Conservation (phyloP, 1,140 invertebrate species). For the Drosophila pallidifrons region DNA sequence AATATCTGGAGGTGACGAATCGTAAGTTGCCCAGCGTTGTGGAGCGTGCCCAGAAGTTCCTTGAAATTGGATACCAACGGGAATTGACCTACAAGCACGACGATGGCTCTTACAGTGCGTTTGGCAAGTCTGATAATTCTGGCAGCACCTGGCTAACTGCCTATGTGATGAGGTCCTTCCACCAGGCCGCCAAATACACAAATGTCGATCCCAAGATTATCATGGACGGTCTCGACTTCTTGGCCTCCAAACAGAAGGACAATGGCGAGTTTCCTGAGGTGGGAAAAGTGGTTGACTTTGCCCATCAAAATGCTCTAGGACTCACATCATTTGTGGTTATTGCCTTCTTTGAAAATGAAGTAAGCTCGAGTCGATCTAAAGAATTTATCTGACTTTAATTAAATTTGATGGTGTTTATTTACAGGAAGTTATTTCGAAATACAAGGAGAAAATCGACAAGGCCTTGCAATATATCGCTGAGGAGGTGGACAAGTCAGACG, state of each 20-base stretch:
- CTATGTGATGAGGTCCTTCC: conserved; percentile 95
- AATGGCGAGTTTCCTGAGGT: conserved; percentile 94
- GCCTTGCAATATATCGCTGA: conserved; percentile 92
- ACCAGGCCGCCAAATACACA: conserved; percentile 92
- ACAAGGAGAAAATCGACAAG: conserved; percentile 89
- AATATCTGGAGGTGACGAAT: conserved; percentile 87
- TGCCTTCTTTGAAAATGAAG: conserved; percentile 92
- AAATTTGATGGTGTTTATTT: conserved; percentile 29
- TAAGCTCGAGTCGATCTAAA: conserved; percentile 25
- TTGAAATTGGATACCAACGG: conserved; percentile 96
- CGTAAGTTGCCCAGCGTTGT: conserved; percentile 57
- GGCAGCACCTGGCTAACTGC: conserved; percentile 97
- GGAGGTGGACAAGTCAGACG: conserved; percentile 89
- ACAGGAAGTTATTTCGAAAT: conserved; percentile 84
- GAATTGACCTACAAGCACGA: conserved; percentile 94
- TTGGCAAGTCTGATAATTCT: conserved; percentile 91
- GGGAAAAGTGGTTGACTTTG: conserved; percentile 87
- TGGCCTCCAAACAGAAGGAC: conserved; percentile 86
- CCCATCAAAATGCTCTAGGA: conserved; percentile 87
- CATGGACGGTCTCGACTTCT: conserved; percentile 91
- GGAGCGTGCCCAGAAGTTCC: conserved; percentile 89
- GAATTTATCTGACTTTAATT: background rate
- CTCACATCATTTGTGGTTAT: conserved; percentile 94
- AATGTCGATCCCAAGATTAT: conserved; percentile 91
- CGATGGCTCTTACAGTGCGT: conserved; percentile 98